These are phyloP conservation scores for Hyperopisus bebe DNA, from an alignment of 2,113 vertebrate species.

Conservation along the genomic window DNA sequence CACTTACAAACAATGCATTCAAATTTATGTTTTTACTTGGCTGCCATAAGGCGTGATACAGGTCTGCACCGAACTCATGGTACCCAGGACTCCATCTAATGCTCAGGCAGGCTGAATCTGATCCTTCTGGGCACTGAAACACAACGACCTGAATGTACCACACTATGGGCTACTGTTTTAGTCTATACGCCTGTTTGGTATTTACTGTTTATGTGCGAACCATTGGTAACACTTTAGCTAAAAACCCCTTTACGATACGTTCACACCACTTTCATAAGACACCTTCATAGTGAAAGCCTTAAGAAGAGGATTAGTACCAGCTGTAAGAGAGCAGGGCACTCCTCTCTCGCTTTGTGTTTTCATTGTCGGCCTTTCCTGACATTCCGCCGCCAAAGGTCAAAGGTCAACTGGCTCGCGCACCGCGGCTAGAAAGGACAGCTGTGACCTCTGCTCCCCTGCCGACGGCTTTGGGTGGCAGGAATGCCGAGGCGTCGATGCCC, in stretches of 20 bases:
- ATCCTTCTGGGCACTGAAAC: not conserved
- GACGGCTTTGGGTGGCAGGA: constrained; percentile 12
- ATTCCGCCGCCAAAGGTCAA: not conserved
- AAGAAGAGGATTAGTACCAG: not conserved
- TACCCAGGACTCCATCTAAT: not conserved
- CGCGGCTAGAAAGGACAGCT: not conserved
- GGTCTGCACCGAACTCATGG: not conserved
- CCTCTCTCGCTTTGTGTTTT: not conserved
- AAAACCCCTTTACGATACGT: not conserved
- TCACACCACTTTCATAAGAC: not conserved
- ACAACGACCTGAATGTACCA: not conserved
- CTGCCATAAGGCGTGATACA: not conserved
- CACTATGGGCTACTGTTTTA: not conserved
- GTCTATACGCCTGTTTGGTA: not conserved
- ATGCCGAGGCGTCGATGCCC: not conserved
- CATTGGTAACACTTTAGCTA: not conserved
- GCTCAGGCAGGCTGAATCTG: not conserved
- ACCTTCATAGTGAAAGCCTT: not conserved
- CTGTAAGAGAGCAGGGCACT: not conserved
- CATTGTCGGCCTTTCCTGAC: not conserved
- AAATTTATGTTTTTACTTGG: not conserved
- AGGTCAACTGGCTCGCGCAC: constrained; percentile 4
- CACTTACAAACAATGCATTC: not conserved
- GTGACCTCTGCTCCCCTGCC: constrained; percentile 10
- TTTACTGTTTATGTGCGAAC: not conserved